Evolutionary conservation across 2,797 vertebrate genomes (phyloP).

Genomic region (Propithecus perrieri): DNA sequence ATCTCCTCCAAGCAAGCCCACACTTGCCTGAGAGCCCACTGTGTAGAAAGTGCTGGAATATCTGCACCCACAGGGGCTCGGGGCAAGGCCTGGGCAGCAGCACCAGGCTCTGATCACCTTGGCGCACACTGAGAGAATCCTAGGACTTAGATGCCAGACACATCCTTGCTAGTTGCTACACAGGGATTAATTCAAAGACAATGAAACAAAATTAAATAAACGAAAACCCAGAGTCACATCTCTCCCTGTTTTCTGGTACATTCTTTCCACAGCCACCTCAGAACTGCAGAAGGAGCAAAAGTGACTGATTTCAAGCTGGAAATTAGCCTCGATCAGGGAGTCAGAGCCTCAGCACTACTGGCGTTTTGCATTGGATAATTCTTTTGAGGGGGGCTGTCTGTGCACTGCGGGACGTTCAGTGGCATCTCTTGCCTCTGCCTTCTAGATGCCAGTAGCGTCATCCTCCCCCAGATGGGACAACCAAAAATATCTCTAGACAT

Average conservation of each 20-base stretch:
- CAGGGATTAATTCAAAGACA: neutral
- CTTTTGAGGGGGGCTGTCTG: neutral
- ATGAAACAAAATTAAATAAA: neutral
- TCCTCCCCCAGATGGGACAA: neutral
- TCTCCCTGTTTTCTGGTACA: neutral
- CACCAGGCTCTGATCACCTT: neutral
- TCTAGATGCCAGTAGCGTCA: neutral
- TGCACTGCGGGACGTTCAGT: fast-evolving
- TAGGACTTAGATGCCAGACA: neutral
- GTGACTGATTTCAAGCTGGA: neutral
- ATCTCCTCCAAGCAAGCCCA: neutral
- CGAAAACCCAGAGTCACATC: neutral
- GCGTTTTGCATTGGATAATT: neutral
- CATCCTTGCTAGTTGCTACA: neutral
- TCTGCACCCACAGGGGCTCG: neutral
- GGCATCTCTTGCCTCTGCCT: neutral
- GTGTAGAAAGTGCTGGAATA: neutral
- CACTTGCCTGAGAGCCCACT: neutral
- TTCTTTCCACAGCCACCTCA: neutral
- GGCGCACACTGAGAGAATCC: neutral
- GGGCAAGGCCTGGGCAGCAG: fast-evolving
- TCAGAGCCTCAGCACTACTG: neutral
- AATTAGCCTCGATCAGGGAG: neutral
- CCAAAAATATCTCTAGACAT: neutral
- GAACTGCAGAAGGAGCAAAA: neutral